Percentiles rank a stretch among this genome's conserved stretches.
phyloP scores from a whole-genome alignment of 2,888 invertebrate genomes.

The Leptinotarsa juncta region DNA sequence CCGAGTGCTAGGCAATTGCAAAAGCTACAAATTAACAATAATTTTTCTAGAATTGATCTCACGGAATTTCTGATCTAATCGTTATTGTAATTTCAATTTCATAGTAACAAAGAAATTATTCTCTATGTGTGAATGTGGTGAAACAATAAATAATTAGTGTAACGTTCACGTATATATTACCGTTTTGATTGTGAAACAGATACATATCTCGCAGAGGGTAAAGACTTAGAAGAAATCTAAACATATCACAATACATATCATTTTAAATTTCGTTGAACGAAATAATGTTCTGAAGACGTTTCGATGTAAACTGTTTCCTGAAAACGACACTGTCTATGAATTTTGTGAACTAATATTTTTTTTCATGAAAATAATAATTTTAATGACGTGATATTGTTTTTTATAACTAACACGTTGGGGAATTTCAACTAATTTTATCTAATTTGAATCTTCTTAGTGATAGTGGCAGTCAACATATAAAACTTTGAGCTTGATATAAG shows the following conservation, averaged over 20 bases:
- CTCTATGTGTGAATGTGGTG: conserved; percentile 52
- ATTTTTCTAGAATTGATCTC: conserved; percentile 5
- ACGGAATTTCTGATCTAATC: neutral
- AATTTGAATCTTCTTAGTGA: too few species aligned
- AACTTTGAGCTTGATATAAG: too few species aligned
- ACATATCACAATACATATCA: conserved; percentile 45
- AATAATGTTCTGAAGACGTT: neutral
- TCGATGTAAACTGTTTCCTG: neutral
- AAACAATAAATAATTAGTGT: conserved; percentile 51
- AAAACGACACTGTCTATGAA: neutral
- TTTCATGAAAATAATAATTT: too few species aligned
- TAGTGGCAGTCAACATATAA: too few species aligned
- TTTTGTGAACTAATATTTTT: too few species aligned
- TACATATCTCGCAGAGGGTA: conserved; percentile 40
- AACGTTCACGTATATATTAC: conserved; percentile 22
- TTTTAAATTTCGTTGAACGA: conserved; percentile 19
- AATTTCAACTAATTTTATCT: too few species aligned
- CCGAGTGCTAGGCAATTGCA: too few species aligned
- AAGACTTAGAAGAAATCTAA: conserved; percentile 39
- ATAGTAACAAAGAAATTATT: conserved; percentile 34
- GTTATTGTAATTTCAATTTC: conserved; percentile 6
- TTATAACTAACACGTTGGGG: too few species aligned
- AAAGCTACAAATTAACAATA: too few species aligned
- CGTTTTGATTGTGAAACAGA: conserved; percentile 24
- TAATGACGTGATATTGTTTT: too few species aligned